Percentiles rank a stretch among this genome's conserved stretches.
Evolutionary conservation across 1,140 invertebrate genomes (phyloP).

Genomic region (Rhopalosiphum maidis): DNA sequence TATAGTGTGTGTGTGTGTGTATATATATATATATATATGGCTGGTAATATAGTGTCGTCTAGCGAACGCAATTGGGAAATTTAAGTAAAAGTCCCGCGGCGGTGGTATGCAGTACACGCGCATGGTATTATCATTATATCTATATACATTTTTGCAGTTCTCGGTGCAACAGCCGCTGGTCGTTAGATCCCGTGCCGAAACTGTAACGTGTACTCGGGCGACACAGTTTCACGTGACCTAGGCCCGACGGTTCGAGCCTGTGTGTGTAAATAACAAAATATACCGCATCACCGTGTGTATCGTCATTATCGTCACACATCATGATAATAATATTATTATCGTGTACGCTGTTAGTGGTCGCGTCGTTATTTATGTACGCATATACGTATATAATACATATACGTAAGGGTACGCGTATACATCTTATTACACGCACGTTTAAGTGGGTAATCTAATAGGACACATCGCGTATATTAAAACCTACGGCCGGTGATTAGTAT

Average conservation of each 20-base stretch:
- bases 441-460: neutral
- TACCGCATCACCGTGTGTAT: neutral
- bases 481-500: neutral
- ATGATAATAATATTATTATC: neutral
- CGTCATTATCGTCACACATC: neutral
- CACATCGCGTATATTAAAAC: neutral
- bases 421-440: neutral
- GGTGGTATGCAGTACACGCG: neutral
- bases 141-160: neutral
- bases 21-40: no score
- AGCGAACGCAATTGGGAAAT: neutral
- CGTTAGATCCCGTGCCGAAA: neutral
- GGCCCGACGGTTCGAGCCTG: neutral
- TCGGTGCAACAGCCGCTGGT: neutral
- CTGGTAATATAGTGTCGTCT: neutral
- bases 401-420: no score
- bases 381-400: no score
- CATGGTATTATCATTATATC: no score
- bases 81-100: neutral
- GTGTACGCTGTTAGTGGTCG: no score
- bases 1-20: neutral
- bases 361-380: neutral
- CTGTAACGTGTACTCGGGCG: neutral
- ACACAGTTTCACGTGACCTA: slow-evolving; percentile 15
- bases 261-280: neutral